A percentile compares a stretch with the other conserved stretches of the same genome.
phyloP scores from a whole-genome alignment of 92 coral and sea anemone species.

The Porites evermanni region DNA sequence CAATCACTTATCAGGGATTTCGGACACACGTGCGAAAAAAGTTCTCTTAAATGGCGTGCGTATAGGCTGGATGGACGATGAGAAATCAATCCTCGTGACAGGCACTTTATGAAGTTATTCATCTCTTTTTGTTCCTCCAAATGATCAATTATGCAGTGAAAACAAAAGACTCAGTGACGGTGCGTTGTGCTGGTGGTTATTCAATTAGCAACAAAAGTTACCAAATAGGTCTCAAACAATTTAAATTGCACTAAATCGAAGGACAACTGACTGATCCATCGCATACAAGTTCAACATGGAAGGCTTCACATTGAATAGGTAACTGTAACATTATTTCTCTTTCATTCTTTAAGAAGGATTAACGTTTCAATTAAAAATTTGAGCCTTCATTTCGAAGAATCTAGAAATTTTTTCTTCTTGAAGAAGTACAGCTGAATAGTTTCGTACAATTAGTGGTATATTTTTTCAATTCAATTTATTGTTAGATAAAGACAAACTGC shows the following conservation, averaged over 20 bases:
- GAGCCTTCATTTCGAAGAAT: no score
- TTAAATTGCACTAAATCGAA: neutral
- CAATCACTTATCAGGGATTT: no score
- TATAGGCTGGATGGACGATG: neutral
- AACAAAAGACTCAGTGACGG: neutral
- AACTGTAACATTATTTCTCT: no score
- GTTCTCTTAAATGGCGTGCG: neutral
- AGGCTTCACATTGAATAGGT: neutral
- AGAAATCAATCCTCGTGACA: neutral
- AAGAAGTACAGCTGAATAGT: no score
- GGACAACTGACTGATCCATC: neutral
- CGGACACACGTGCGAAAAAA: no score
- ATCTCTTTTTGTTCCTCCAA: neutral
- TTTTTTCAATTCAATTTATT: no score
- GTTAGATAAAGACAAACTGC: no score
- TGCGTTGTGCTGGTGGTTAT: slow-evolving; percentile 6
- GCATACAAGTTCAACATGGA: neutral
- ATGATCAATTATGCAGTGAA: neutral
- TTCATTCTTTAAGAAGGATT: no score
- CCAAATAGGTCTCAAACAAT: slow-evolving; percentile 2
- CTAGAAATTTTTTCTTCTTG: no score
- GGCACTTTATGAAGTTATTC: neutral
- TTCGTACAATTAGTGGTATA: no score
- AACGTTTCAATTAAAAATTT: no score
- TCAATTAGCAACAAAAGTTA: slow-evolving; percentile 9